Evolutionary conservation across 2,113 vertebrate species (phyloP), one percentile per base, ranked within the genome.

Genomic region (Acanthochromis polyacanthus): DNA sequence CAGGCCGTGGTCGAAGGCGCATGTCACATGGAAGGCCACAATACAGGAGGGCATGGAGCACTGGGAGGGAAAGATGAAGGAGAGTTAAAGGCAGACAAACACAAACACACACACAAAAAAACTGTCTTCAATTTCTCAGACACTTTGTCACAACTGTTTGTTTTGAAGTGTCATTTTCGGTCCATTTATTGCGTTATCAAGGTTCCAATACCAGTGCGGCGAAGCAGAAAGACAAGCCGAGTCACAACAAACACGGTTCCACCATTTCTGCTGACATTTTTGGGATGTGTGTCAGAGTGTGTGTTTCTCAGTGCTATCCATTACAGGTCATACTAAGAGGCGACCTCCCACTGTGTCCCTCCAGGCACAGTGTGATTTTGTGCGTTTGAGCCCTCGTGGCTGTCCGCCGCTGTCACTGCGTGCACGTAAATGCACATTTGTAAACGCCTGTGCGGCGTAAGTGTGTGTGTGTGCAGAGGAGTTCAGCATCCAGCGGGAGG

Each of bases 11-110:
- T 99, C 98, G 45, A 99, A 99, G 90, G 98, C 98, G 94, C 98
- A 99, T 0, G 98, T 99, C 93, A 99, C 98, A 6, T 99, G 98
- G 94, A 99, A 99, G 16, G 97, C 98, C 8, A 97, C 97, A 78
- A 98, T 93, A 0, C 98, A 99, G 91, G 97, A 94, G 43, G 97
- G 96, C 97, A 96, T 98, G 89, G 96, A 98, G 91, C 98, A 99
- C 98, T 99, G 92, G 7, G 40, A 0, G 77, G 57, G 67, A 45
- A 2, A 46, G 78, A 45, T 22, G 14, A 46, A 50, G 69, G n/a
- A 40, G 19, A 19, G 23, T 71, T 51, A 53, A 59, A 1, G 4
- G 8, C 28, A 40, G 45, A 17, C 17, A n/a, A 25, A 53, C 3
- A 4, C 17, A 56, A 17, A 48, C 32, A 55, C n/a, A 71, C 38